phyloP scores from a whole-genome alignment of 2,113 vertebrate genomes.

The Boulengeromyrus knoepffleri region DNA sequence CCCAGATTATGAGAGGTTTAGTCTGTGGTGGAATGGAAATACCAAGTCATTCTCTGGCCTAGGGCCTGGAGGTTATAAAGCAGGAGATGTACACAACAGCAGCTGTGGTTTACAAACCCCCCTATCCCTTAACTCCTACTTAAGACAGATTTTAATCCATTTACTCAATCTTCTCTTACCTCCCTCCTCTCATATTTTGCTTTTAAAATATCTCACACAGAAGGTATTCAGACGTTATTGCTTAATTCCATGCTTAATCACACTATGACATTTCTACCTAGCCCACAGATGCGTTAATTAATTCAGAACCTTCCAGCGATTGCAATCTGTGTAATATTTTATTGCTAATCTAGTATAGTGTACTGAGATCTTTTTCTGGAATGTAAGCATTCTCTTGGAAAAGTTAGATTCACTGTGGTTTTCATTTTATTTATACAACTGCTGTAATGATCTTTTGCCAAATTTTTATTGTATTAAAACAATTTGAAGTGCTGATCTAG shows the following conservation, averaged over 20 bases:
- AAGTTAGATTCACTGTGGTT: slow-evolving; percentile 1
- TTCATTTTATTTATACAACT: neutral
- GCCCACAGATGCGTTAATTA: neutral
- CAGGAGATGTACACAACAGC: neutral
- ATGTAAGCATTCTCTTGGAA: neutral
- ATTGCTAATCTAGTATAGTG: neutral
- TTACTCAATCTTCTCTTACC: neutral
- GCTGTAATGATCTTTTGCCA: neutral
- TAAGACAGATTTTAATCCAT: neutral
- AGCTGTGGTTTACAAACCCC: neutral
- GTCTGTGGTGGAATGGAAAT: neutral
- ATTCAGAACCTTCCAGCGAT: neutral
- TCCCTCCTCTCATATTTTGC: neutral
- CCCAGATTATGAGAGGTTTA: neutral
- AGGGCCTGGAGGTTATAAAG: neutral
- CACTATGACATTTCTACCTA: neutral
- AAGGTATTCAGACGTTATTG: neutral
- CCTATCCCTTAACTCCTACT: neutral
- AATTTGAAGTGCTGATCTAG: neutral
- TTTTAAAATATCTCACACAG: neutral
- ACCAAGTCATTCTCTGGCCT: neutral
- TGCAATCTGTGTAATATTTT: neutral
- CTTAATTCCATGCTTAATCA: neutral
- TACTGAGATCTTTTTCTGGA: neutral
- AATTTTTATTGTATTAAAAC: neutral